Percentiles rank a stretch among this genome's conserved stretches.
phyloP scores from a whole-genome alignment of 2,888 invertebrate genomes.

The Mellilla xanthometata region DNA sequence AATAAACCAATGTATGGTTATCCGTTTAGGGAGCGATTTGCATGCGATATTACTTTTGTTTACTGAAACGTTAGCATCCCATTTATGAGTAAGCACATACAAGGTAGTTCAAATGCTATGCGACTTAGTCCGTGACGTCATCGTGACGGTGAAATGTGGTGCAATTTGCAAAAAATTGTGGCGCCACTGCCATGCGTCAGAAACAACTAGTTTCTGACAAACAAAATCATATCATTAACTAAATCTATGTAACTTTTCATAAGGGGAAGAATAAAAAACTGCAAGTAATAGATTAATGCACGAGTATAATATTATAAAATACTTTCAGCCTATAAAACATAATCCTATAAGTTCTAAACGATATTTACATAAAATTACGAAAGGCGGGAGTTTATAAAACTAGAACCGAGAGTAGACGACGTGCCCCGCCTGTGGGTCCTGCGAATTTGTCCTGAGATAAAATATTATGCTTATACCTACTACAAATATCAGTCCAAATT shows the following conservation, averaged over 20 bases:
- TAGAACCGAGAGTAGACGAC: slow-evolving; percentile 48
- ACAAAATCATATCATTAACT: no score
- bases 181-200: no score
- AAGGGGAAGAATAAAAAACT: slow-evolving; percentile 41
- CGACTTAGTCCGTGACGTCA: no score
- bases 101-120: no score
- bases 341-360: slow-evolving; percentile 73
- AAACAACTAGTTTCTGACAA: no score
- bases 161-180: no score
- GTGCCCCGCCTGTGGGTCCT: slow-evolving; percentile 39
- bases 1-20: slow-evolving; percentile 4
- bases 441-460: slow-evolving; percentile 36
- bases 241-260: no score
- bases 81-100: no score
- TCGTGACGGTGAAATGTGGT: no score
- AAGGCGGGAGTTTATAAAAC: slow-evolving; percentile 61
- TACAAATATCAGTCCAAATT: slow-evolving; percentile 33
- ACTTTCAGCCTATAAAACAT: slow-evolving; percentile 78
- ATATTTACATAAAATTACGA: slow-evolving; percentile 71
- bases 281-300: slow-evolving; percentile 53
- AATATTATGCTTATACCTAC: slow-evolving; percentile 42
- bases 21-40: slow-evolving; percentile 1
- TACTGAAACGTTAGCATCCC: neutral
- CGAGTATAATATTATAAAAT: slow-evolving; percentile 80
- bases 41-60: slow-evolving; percentile 1